Conservation (phyloP, 2,888 invertebrate species). For the Aleiodes testaceus region DNA sequence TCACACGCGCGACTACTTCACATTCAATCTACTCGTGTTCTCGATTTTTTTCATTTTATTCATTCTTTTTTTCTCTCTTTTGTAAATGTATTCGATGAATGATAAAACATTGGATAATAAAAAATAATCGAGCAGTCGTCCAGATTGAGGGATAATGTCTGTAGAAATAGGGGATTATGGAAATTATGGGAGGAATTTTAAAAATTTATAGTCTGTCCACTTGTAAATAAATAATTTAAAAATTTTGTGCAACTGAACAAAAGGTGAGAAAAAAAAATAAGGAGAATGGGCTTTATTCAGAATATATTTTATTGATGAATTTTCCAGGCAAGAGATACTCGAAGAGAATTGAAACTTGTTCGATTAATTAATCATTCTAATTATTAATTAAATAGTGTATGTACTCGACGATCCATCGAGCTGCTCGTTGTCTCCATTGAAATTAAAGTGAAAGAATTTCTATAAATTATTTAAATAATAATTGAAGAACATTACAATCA, state of each 20-base stretch:
- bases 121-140: slow-evolving; percentile 7
- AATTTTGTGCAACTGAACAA: neutral
- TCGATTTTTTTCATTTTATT: slow-evolving; percentile 39
- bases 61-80: slow-evolving; percentile 44
- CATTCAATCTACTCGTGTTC: slow-evolving; percentile 42
- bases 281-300: neutral
- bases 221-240: slow-evolving; percentile 17
- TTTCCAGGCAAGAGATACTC: slow-evolving; percentile 53
- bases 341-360: slow-evolving; percentile 72
- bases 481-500: slow-evolving; percentile 1
- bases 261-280: no score
- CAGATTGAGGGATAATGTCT: slow-evolving; percentile 20
- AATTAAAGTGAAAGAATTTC: slow-evolving; percentile 16
- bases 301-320: slow-evolving; percentile 23
- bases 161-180: neutral
- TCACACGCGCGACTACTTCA: slow-evolving; percentile 21
- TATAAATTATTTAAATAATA: slow-evolving; percentile 16
- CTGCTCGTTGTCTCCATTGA: slow-evolving; percentile 51
- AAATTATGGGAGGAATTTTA: neutral
- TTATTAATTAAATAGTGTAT: slow-evolving; percentile 53
- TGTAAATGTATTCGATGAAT: slow-evolving; percentile 10
- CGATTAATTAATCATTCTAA: slow-evolving; percentile 60
- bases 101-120: slow-evolving; percentile 3
- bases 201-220: slow-evolving; percentile 13
- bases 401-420: slow-evolving; percentile 60